Evolutionary conservation across 2,888 invertebrate genomes (phyloP), one percentile per base, ranked within the genome.

Genomic region (Ischnus inquisitorius): DNA sequence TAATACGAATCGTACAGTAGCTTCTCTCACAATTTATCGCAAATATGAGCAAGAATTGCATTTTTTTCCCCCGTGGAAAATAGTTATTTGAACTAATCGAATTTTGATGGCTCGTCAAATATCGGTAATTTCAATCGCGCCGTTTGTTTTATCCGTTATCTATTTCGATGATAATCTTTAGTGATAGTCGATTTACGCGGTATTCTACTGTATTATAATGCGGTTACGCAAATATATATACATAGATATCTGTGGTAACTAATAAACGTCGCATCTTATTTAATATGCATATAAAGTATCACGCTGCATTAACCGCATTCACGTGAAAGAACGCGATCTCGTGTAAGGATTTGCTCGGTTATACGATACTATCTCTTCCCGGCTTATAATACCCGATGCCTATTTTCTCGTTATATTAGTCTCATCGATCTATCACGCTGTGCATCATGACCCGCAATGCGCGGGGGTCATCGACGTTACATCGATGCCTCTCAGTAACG

Each of bases 261-360:
- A 64, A 64, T 48, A 48, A 74, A 25, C 57, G 22, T 8, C 57
- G 57, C 62, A 48, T 34, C 39, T 46, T 22, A 64, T 75, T 64
- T 64, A 64, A 64, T 51, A 48, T 75, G 75, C 51, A 75, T 75
- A 39, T 75, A 22, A 75, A 48, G 39, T 75, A 16, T 75, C 46
- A 75, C 51, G 64, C 64, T 75, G 75, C 34, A 75, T 64, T 75
- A 51, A 75, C 48, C 34, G 75, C 75, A 75, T 48, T 75, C 4
- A 48, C 28, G 46, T 60, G 48, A 62, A 74, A 46, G 28, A 62
- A 34, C 25, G 64, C 75, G 64, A 39, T 64, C 64, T 64, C 64
- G 22, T 51, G 48, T 28, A 48, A 75, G 39, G 48, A 64, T 39
- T 48, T 64, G 48, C 64, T 64, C 48, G 64, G 64, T 75, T 46